phyloP scores from a whole-genome alignment of 2,888 invertebrate genomes.

The Amphiduros pacificus region DNA sequence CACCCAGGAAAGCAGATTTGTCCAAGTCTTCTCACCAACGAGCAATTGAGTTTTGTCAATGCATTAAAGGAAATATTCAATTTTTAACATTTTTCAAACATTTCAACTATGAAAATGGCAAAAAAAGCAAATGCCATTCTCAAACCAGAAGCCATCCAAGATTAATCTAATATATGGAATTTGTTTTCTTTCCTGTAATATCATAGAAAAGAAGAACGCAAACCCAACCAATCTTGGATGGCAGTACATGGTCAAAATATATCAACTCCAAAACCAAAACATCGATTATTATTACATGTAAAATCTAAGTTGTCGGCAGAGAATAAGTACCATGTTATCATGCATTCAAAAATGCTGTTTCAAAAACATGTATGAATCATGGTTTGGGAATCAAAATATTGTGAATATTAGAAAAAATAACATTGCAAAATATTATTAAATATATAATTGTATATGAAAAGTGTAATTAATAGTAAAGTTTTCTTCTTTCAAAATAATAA shows the following conservation, averaged over 20 bases:
- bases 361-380: conserved; percentile 7
- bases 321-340: conserved; percentile 16
- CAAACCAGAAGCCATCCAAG: conserved; percentile 5
- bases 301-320: conserved; percentile 10
- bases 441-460: conserved; percentile 48
- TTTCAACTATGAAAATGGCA: conserved; percentile 18
- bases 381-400: conserved; percentile 28
- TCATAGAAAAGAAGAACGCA: conserved; percentile 1
- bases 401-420: conserved; percentile 36
- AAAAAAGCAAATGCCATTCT: conserved; percentile 17
- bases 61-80: not conserved
- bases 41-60: too few species aligned
- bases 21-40: too few species aligned
- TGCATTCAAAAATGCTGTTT: conserved; percentile 18
- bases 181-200: not conserved
- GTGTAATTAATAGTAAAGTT: conserved; percentile 43
- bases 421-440: conserved; percentile 43
- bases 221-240: conserved; percentile 15
- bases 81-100: conserved; percentile 5
- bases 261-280: conserved; percentile 18
- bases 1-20: conserved; percentile 1
- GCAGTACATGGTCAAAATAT: conserved; percentile 17
- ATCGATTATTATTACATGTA: conserved; percentile 8
- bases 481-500: conserved; percentile 39
- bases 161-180: conserved; percentile 8